Percentiles rank a stretch among this genome's conserved stretches.
These are phyloP conservation scores for Sebastes iracundus DNA, from an alignment of 2,797 vertebrate species.

Conservation along the genomic window DNA sequence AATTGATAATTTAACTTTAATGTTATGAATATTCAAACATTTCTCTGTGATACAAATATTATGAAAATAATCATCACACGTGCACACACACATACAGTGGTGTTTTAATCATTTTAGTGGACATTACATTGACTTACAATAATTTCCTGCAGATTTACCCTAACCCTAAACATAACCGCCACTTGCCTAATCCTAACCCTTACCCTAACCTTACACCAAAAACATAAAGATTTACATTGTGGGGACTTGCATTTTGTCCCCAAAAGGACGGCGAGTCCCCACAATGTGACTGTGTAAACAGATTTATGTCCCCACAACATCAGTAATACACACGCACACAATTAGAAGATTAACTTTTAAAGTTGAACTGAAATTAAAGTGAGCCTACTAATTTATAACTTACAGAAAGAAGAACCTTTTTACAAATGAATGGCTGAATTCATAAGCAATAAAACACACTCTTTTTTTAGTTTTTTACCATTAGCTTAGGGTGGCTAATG, in stretches of 20 bases:
- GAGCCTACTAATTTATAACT: neutral
- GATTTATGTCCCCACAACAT: too few relatives aligned
- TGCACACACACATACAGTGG: too few relatives aligned
- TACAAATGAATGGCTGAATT: neutral
- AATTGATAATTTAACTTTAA: too few relatives aligned
- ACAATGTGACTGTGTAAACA: too few relatives aligned
- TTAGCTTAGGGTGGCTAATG: neutral
- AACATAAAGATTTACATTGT: neutral
- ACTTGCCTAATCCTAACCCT: neutral
- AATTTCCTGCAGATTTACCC: neutral
- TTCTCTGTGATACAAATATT: too few relatives aligned
- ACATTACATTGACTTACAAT: neutral
- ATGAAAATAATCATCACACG: too few relatives aligned
- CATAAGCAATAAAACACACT: neutral
- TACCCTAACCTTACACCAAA: neutral
- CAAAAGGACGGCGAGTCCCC: neutral
- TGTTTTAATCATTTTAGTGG: neutral
- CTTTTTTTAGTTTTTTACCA: neutral
- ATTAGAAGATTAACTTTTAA: neutral
- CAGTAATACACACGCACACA: neutral
- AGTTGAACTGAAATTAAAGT: neutral
- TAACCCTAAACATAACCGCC: neutral
- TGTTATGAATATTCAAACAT: too few relatives aligned
- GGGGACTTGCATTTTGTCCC: neutral
- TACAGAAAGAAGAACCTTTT: neutral